Conservation (phyloP, 2,888 invertebrate species). For the Eupithecia dodoneata region DNA sequence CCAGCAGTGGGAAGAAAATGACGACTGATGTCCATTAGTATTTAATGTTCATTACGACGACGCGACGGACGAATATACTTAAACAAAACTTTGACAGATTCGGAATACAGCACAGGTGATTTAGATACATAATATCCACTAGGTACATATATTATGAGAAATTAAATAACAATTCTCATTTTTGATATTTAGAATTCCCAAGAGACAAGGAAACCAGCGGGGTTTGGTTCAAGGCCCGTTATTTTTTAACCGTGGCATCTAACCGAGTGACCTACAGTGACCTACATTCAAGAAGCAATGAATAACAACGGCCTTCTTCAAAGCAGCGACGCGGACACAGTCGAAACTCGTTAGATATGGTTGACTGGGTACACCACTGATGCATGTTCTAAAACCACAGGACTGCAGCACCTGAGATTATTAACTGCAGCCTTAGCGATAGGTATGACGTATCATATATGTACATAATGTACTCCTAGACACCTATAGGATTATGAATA, state of each 20-base stretch:
- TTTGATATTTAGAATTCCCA: not conserved
- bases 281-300: slow-evolving; percentile 43
- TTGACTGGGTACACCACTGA: not conserved
- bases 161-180: not conserved
- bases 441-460: not conserved
- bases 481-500: not conserved
- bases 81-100: not conserved
- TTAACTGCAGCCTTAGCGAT: not conserved
- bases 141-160: too few species aligned
- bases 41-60: not conserved
- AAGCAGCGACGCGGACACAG: slow-evolving; percentile 32
- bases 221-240: slow-evolving; percentile 6
- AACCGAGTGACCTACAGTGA: slow-evolving; percentile 53
- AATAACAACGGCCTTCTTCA: slow-evolving; percentile 32
- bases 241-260: slow-evolving; percentile 47
- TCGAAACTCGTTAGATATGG: slow-evolving; percentile 12
- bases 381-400: slow-evolving; percentile 9
- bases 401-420: not conserved
- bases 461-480: not conserved
- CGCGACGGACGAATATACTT: not conserved
- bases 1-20: not conserved
- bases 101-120: too few species aligned
- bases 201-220: not conserved
- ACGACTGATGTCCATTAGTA: not conserved
- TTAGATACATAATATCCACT: too few species aligned